Evolutionary conservation across 1,140 invertebrate genomes (phyloP).

Genomic region (Drosophila parvula): DNA sequence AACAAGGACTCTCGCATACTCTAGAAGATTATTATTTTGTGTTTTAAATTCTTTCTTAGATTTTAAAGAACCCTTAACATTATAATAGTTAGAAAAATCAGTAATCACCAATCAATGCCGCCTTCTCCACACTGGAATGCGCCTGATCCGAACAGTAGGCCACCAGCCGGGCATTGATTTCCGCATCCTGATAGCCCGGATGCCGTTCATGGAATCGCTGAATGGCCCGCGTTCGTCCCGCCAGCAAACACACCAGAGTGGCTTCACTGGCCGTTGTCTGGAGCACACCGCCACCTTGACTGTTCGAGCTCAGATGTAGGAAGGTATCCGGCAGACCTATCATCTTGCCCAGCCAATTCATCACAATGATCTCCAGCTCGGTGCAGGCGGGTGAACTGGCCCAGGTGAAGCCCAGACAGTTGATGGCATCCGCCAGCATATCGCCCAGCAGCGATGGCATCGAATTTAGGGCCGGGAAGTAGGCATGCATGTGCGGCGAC

Average conservation of each 20-base stretch:
- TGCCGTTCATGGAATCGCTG: conserved; percentile 87
- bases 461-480: conserved; percentile 98
- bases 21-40: too few species aligned
- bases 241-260: conserved; percentile 94
- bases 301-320: conserved; percentile 89
- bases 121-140: conserved; percentile 98
- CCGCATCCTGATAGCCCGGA: conserved; percentile 91
- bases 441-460: conserved; percentile 98
- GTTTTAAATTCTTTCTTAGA: too few species aligned
- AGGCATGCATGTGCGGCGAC: conserved; percentile 98
- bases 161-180: conserved; percentile 95
- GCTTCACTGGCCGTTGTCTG: conserved; percentile 96
- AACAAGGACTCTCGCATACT: too few species aligned
- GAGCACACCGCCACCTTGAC: conserved; percentile 95
- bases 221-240: conserved; percentile 94
- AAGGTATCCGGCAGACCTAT: conserved; percentile 96
- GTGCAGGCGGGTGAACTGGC: conserved; percentile 97
- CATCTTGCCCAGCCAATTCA: conserved; percentile 99
- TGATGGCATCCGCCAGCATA: conserved; percentile 97
- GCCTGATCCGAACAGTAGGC: conserved; percentile 98
- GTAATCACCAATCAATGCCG: conserved; percentile 90
- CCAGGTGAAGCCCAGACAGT: conserved; percentile 95
- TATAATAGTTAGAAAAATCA: not conserved
- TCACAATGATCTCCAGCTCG: conserved; percentile 97
- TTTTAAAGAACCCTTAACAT: too few species aligned